A percentile compares a stretch with the other conserved stretches of the same genome.
phyloP scores from a whole-genome alignment of 2,888 invertebrate species.

The Liodrosophila aerea region DNA sequence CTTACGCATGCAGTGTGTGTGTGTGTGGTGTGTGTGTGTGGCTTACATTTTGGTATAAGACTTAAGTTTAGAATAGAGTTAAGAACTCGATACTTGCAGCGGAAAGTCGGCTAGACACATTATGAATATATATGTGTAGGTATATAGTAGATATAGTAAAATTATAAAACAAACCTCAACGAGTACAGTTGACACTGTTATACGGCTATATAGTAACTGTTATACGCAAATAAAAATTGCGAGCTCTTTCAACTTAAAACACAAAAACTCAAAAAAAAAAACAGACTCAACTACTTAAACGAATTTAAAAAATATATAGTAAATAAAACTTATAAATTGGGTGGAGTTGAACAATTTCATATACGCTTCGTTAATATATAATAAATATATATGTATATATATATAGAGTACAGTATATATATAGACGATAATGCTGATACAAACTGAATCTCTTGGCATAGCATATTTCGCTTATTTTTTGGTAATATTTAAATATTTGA shows the following conservation, averaged over 20 bases:
- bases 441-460: conserved; percentile 35
- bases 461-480: conserved; percentile 1
- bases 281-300: conserved; percentile 60
- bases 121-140: conserved; percentile 24
- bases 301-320: conserved; percentile 43
- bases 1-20: conserved; percentile 41
- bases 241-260: conserved; percentile 6
- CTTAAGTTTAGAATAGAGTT: conserved; percentile 34
- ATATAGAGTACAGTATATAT: conserved; percentile 6
- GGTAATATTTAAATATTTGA: background rate
- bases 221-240: conserved; percentile 27
- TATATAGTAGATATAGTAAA: conserved; percentile 19
- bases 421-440: conserved; percentile 37
- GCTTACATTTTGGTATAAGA: conserved; percentile 44
- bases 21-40: conserved; percentile 16
- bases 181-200: conserved; percentile 20
- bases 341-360: conserved; percentile 73
- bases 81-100: conserved; percentile 19
- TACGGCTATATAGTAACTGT: conserved; percentile 4
- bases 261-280: conserved; percentile 42
- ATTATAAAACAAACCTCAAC: conserved; percentile 14
- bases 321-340: conserved; percentile 78
- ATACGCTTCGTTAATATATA: conserved; percentile 17
- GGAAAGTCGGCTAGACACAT: conserved; percentile 27
- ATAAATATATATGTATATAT: conserved; percentile 22